Evolutionary conservation across 1,140 invertebrate species (phyloP), one percentile per base, ranked within the genome.

Genomic region (Scaptomyza montana): DNA sequence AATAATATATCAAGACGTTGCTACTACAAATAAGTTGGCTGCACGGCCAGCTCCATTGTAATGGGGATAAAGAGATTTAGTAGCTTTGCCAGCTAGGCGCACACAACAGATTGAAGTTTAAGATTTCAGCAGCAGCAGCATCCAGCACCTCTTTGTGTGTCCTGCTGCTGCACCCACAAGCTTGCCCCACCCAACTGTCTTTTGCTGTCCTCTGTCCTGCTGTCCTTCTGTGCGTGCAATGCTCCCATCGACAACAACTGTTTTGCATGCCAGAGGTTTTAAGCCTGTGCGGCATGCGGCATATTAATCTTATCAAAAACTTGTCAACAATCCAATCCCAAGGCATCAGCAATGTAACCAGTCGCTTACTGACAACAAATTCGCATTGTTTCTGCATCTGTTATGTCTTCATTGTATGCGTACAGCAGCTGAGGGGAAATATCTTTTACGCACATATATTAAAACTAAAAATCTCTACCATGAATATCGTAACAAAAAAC

Each of bases 221-320:
- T 77, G 80, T 89, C 84, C 84, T 87, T 87, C 84, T 84, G 68
- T 65, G 73, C 79, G 85, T 81, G 78, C 84, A 87, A 84, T 87
- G 84, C 68, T 74, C 84, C 67, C 78, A 46, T 6, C 7, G 33
- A 36, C 51, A 49, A 55, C 65, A 57, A 74, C 78, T 78, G 64
- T 69, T 87, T 89, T 89, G 84, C 84, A 87, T 84, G 78, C 74
- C 68, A 61, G 51, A 63, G 60, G 60, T 74, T 56, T 62, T 65
- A 63, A 78, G 62, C 75, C 74, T 61, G 78, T 71, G 68, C 76
- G 65, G 72, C 84, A 87, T 71, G 68, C 76, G 65, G 72, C 84
- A 87, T 87, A 87, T 87, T 89, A 84, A 87, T 87, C 84, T 87
- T 87, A 87, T 89, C 84, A 80, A 81, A 86, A 89, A 87, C 84